Conservation (phyloP, 2,797 vertebrate species). For the Nannoperca australis region DNA sequence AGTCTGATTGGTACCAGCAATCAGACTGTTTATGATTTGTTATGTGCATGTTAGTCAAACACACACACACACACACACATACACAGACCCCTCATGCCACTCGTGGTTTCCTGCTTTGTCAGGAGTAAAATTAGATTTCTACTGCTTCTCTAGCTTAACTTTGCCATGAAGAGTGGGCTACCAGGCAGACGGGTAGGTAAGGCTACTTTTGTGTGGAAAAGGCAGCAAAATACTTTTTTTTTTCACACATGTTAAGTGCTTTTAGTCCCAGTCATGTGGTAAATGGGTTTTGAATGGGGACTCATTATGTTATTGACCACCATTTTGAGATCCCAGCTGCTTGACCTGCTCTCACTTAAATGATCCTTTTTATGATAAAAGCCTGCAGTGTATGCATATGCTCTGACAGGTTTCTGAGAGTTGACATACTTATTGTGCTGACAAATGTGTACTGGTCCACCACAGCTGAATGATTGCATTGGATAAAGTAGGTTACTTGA, state of each 20-base stretch:
- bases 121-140: constrained; percentile 70
- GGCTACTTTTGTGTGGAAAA: not conserved
- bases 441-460: constrained; percentile 4
- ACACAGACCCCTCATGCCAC: not conserved
- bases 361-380: constrained; percentile 42
- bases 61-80: not conserved
- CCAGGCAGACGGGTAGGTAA: not conserved
- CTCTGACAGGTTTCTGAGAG: not conserved
- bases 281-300: constrained; percentile 25
- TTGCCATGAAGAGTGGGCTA: constrained; percentile 24
- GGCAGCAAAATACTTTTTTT: not conserved
- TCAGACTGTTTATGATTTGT: not conserved
- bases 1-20: not conserved
- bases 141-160: constrained; percentile 19
- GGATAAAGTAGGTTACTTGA: not conserved
- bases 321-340: constrained; percentile 42
- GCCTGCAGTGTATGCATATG: constrained; percentile 3
- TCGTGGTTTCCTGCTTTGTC: constrained; percentile 25
- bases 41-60: not conserved
- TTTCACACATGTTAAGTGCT: not conserved
- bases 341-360: constrained; percentile 39
- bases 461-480: constrained; percentile 14
- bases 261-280: constrained; percentile 15
- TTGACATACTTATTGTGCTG: not conserved
- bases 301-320: constrained; percentile 35